A percentile compares a stretch with the other conserved stretches of the same genome.
These are phyloP conservation scores for Endotricha flammealis DNA, from an alignment of 2,888 invertebrate species.

Conservation along the genomic window DNA sequence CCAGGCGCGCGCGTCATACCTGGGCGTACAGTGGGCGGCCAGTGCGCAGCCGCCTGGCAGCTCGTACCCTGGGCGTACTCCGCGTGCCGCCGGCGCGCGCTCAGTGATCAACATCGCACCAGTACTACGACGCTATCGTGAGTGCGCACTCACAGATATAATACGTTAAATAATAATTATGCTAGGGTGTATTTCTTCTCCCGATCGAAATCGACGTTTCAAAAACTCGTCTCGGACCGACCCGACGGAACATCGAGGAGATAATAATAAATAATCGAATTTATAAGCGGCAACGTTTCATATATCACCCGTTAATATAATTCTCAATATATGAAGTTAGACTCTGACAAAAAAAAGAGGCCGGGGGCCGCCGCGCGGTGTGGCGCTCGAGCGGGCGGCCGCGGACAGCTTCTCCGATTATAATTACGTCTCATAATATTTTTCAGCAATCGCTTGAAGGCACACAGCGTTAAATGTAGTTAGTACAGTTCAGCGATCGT, in stretches of 20 bases:
- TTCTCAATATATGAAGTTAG: conserved; percentile 76
- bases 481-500: conserved; percentile 72
- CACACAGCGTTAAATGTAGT: conserved; percentile 86
- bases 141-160: conserved; percentile 61
- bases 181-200: conserved; percentile 77
- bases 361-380: conserved; percentile 62
- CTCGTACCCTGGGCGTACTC: too few species aligned
- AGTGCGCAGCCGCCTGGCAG: conserved; percentile 17
- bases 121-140: conserved; percentile 67
- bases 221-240: conserved; percentile 76
- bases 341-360: conserved; percentile 60
- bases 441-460: conserved; percentile 88
- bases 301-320: conserved; percentile 79
- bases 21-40: conserved; percentile 10
- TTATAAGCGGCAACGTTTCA: conserved; percentile 77
- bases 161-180: conserved; percentile 73
- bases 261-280: conserved; percentile 73
- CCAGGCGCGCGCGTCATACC: conserved; percentile 7
- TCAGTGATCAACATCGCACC: conserved; percentile 74
- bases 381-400: conserved; percentile 59
- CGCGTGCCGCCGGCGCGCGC: conserved; percentile 26
- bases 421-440: conserved; percentile 74
- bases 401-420: conserved; percentile 66
- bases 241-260: conserved; percentile 74
- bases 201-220: conserved; percentile 76